These are phyloP conservation scores for Ciconia boyciana DNA, from an alignment of 2,113 vertebrate genomes.

Conservation along the genomic window DNA sequence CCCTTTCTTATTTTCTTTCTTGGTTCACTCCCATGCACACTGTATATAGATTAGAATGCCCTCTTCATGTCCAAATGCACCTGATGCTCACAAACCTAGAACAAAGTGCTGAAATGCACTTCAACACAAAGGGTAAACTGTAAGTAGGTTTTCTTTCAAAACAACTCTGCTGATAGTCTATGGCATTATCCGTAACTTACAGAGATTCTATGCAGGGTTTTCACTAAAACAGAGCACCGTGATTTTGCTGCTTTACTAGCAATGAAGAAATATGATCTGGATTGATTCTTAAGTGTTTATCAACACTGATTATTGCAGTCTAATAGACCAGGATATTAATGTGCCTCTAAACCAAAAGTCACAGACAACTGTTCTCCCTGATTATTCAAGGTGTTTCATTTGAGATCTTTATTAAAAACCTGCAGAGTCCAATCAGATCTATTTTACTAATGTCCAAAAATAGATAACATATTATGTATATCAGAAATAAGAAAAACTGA, in stretches of 20 bases:
- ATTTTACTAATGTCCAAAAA: background rate
- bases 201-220: background rate
- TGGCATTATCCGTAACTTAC: background rate
- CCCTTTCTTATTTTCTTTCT: background rate
- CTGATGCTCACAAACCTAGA: background rate
- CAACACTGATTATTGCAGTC: background rate
- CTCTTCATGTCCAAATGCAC: background rate
- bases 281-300: background rate
- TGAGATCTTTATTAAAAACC: background rate
- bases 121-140: background rate
- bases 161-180: background rate
- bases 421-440: background rate
- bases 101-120: background rate
- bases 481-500: background rate
- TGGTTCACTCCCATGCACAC: background rate
- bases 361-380: background rate
- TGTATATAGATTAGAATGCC: background rate
- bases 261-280: background rate
- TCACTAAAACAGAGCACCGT: background rate
- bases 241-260: background rate
- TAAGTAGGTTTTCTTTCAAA: background rate
- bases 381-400: background rate
- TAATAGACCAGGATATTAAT: background rate
- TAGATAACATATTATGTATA: background rate
- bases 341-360: background rate